phyloP scores from a whole-genome alignment of 2,113 vertebrate species.

The Phocoena sinus region DNA sequence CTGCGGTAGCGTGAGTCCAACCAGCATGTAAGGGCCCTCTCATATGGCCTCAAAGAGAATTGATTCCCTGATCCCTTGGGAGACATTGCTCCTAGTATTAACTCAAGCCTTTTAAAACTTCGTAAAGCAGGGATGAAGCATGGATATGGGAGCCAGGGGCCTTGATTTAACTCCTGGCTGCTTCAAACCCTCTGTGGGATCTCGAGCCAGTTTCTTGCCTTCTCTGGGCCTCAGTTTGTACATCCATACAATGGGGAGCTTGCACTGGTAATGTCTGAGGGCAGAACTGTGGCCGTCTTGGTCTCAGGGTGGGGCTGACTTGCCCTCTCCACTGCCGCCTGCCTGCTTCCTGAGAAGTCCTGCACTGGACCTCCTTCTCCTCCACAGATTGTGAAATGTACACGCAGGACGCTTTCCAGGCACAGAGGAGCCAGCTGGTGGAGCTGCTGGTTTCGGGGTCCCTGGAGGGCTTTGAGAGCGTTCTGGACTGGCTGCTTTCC shows the following conservation, averaged over 20 bases:
- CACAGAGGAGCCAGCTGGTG: conserved; percentile 82
- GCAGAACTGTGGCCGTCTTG: accelerated
- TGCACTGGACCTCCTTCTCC: background rate
- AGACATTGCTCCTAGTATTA: background rate
- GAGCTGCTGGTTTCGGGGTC: conserved; percentile 80
- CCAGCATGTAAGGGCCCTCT: background rate
- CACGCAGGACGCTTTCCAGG: conserved; percentile 78
- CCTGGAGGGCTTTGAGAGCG: conserved; percentile 81
- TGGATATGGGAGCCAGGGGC: background rate
- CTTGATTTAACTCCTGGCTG: background rate
- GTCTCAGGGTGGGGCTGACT: background rate
- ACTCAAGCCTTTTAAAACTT: background rate
- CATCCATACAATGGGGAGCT: background rate
- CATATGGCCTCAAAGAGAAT: background rate
- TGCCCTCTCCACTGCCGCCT: accelerated
- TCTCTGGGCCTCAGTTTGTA: background rate
- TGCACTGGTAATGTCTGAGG: background rate
- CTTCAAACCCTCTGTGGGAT: background rate
- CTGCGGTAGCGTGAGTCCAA: too few relatives aligned
- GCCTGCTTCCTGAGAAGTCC: background rate
- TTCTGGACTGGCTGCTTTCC: conserved; percentile 85
- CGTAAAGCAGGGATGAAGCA: background rate
- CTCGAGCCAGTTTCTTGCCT: background rate
- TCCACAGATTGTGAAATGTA: conserved; percentile 76
- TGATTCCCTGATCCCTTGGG: background rate